phyloP scores from a whole-genome alignment of 2,888 invertebrate species.

The Pristionchus arcanus region DNA sequence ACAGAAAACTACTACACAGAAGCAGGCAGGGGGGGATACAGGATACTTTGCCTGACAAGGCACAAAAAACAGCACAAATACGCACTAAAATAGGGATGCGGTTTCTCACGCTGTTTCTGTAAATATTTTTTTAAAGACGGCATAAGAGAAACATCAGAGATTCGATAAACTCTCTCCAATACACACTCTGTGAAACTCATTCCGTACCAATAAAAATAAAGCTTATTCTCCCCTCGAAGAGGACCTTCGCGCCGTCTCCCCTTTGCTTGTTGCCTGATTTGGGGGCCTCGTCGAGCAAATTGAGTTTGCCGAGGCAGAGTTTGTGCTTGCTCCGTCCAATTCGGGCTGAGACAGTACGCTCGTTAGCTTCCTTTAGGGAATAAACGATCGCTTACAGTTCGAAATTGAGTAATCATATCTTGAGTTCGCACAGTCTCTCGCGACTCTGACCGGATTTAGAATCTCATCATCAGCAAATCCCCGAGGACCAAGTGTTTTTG shows the following conservation, averaged over 20 bases:
- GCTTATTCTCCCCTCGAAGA: neutral
- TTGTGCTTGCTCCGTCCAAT: neutral
- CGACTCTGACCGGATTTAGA: neutral
- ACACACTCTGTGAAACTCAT: neutral
- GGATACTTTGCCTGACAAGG: neutral
- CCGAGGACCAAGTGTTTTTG: neutral
- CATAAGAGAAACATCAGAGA: neutral
- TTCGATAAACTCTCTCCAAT: neutral
- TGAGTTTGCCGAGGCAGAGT: neutral
- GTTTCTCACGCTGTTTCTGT: neutral
- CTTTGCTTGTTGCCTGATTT: slow-evolving; percentile 38
- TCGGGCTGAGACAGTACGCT: neutral
- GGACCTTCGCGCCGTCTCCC: neutral
- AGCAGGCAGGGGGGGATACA: neutral
- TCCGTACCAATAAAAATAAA: neutral
- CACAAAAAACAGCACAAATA: neutral
- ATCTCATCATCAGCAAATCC: neutral
- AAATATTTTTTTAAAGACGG: neutral
- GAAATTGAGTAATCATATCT: too few relatives aligned
- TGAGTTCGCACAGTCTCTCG: too few relatives aligned
- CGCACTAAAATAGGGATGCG: neutral
- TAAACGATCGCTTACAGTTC: neutral
- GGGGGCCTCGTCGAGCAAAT: slow-evolving; percentile 34
- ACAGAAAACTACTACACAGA: neutral
- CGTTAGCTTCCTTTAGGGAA: neutral